Conservation (phyloP, 2,113 vertebrate species). For the Chaenogobius annularis region DNA sequence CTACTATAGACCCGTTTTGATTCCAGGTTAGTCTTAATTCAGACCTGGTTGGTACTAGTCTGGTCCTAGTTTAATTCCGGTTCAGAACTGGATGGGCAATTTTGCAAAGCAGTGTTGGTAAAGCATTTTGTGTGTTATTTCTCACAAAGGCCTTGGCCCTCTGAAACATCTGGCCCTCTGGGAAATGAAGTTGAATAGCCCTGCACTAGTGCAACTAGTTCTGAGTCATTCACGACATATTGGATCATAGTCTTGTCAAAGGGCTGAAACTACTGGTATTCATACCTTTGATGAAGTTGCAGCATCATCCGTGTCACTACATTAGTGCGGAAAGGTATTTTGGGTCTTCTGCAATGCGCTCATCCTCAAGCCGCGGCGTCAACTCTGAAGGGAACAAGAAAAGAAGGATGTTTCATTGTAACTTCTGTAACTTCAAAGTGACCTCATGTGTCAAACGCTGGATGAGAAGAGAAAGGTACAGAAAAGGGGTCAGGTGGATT, state of each 20-base stretch:
- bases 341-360: conserved; percentile 37
- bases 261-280: background rate
- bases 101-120: too few species aligned
- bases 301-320: conserved; percentile 60
- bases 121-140: too few species aligned
- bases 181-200: too few species aligned
- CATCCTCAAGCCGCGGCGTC: conserved; percentile 27
- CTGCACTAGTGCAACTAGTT: background rate
- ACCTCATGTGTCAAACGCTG: conserved; percentile 30
- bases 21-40: too few species aligned
- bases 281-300: conserved; percentile 60
- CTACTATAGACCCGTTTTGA: too few species aligned
- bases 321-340: conserved; percentile 30
- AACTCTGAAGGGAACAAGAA: conserved; percentile 43
- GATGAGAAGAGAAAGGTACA: conserved; percentile 9
- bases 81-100: too few species aligned
- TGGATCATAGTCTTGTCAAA: background rate
- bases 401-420: conserved; percentile 10
- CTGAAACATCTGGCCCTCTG: too few species aligned
- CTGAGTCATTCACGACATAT: background rate
- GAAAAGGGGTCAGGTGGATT: conserved; percentile 19
- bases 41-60: too few species aligned
- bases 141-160: too few species aligned
- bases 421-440: conserved; percentile 50
- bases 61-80: too few species aligned